A percentile compares a stretch with the other conserved stretches of the same genome.
These are phyloP conservation scores for Leptinotarsa defecta DNA, from an alignment of 1,140 invertebrate species.

Conservation along the genomic window DNA sequence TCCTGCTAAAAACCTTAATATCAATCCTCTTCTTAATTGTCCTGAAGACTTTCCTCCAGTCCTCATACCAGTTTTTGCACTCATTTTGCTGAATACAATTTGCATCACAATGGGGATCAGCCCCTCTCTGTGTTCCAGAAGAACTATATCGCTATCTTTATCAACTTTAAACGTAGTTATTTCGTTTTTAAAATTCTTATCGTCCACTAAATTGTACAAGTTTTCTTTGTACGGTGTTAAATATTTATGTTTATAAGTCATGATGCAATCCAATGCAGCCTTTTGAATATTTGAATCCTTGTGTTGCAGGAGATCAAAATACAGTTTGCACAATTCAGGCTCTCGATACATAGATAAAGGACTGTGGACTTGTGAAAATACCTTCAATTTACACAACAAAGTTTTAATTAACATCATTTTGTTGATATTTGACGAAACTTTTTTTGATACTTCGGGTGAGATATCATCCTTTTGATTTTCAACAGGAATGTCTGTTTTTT, in stretches of 20 bases:
- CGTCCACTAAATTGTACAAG: conserved; percentile 78
- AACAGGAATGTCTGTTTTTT: no score
- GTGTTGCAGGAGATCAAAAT: conserved; percentile 77
- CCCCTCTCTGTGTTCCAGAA: conserved; percentile 71
- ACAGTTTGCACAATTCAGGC: conserved; percentile 73
- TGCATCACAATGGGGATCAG: conserved; percentile 83
- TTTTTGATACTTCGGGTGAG: background rate
- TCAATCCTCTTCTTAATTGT: conserved; percentile 71
- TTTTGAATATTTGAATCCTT: conserved; percentile 81
- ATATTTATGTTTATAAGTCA: conserved; percentile 81
- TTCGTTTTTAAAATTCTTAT: conserved; percentile 86
- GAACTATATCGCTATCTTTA: conserved; percentile 68
- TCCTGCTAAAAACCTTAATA: conserved; percentile 84
- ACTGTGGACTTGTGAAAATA: conserved; percentile 81
- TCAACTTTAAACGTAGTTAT: conserved; percentile 79
- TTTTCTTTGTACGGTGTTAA: conserved; percentile 78
- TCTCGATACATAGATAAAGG: conserved; percentile 79
- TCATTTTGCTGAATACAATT: conserved; percentile 90
- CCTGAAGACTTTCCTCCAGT: conserved; percentile 74
- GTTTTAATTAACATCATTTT: conserved; percentile 59
- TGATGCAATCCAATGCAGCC: conserved; percentile 80
- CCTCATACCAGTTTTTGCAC: conserved; percentile 70
- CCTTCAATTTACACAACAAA: conserved; percentile 72
- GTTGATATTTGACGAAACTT: background rate
- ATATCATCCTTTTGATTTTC: conserved; percentile 9